These are phyloP conservation scores for Lasioglossum oenotherae DNA, from an alignment of 2,888 invertebrate species.

Conservation along the genomic window DNA sequence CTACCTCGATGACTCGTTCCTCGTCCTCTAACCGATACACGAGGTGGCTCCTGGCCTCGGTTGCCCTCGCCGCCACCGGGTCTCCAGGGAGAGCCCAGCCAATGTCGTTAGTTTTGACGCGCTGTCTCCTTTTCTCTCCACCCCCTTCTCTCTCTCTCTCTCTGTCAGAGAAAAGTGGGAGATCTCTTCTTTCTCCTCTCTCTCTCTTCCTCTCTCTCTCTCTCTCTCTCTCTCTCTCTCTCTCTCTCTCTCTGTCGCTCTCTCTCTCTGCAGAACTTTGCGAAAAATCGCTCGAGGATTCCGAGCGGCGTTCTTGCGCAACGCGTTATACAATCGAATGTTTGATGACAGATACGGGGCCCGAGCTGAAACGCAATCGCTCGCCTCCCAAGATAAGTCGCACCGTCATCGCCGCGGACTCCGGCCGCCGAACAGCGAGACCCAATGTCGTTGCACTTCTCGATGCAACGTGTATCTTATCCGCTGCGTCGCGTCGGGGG, in stretches of 20 bases:
- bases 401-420: constrained; percentile 12
- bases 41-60: constrained; percentile 64
- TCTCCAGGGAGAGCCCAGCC: constrained; percentile 76
- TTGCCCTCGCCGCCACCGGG: constrained; percentile 68
- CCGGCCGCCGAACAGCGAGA: not conserved
- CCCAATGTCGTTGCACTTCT: constrained; percentile 50
- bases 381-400: constrained; percentile 19
- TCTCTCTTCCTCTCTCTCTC: constrained; percentile 2
- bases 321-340: constrained; percentile 57
- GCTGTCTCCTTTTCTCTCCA: constrained; percentile 52
- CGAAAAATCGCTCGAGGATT: constrained; percentile 49
- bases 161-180: not conserved
- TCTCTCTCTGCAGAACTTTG: not conserved
- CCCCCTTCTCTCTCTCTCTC: not conserved
- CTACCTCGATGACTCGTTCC: constrained; percentile 79
- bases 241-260: not conserved
- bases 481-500: constrained; percentile 3
- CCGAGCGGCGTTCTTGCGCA: constrained; percentile 57
- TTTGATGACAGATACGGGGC: constrained; percentile 34
- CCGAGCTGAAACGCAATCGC: constrained; percentile 2
- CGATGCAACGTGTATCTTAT: constrained; percentile 30
- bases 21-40: constrained; percentile 73
- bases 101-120: constrained; percentile 80
- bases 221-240: not conserved
- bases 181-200: not conserved